Percentiles rank a stretch among this genome's conserved stretches.
phyloP scores from a whole-genome alignment of 2,797 vertebrate genomes.

The Tokudaia muenninki region DNA sequence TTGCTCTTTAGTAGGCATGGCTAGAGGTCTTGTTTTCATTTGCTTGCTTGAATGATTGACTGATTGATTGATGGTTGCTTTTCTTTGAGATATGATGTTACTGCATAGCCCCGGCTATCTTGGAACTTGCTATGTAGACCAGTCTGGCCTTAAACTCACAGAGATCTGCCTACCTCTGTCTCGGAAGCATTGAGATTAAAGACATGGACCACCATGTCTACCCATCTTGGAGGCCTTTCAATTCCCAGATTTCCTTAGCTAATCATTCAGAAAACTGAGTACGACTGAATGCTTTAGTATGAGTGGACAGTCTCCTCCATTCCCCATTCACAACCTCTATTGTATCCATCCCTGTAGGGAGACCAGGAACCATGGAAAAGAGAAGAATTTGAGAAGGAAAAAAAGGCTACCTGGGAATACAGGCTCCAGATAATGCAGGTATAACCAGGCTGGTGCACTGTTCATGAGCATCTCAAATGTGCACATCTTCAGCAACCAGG shows the following conservation, averaged over 20 bases:
- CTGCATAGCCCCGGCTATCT: not conserved
- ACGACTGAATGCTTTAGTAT: not conserved
- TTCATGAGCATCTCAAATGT: rapidly evolving
- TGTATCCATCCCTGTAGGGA: not conserved
- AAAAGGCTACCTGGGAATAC: not conserved
- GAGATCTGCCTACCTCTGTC: not conserved
- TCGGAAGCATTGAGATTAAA: not conserved
- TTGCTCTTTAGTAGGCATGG: slow-evolving; percentile 42
- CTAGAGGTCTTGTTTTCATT: not conserved
- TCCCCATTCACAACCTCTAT: not conserved
- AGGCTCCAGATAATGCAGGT: too few species aligned
- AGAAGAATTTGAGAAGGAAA: not conserved
- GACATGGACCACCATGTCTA: not conserved
- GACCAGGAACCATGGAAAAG: not conserved
- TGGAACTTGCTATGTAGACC: not conserved
- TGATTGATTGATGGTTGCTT: not conserved
- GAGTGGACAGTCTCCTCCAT: not conserved
- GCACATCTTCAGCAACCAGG: not conserved
- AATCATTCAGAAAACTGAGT: not conserved
- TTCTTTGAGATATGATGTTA: not conserved
- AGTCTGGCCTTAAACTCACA: not conserved
- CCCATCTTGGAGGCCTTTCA: not conserved
- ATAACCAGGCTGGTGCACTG: too few species aligned
- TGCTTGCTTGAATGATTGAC: not conserved
- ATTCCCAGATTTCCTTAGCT: slow-evolving; percentile 47